phyloP scores from a whole-genome alignment of 2,113 vertebrate species.

The Tachycineta bicolor region DNA sequence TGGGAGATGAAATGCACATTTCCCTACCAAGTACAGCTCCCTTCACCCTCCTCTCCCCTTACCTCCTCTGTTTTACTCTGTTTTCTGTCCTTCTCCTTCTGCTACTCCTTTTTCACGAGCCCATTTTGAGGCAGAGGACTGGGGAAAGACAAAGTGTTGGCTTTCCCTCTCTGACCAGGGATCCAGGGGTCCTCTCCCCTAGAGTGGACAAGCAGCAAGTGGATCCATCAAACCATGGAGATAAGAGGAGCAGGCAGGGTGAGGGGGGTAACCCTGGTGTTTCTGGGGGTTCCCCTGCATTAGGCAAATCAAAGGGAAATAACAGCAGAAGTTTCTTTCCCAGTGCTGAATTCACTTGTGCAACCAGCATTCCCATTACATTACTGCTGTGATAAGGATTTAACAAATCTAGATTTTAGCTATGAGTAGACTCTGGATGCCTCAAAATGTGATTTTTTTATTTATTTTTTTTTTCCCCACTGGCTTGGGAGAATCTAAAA shows the following conservation, averaged over 20 bases:
- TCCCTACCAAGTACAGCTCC: not conserved
- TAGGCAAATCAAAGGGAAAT: not conserved
- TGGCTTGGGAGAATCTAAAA: not conserved
- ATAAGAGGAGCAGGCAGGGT: not conserved
- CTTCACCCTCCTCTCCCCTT: not conserved
- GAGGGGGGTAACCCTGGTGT: not conserved
- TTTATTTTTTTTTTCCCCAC: too few species aligned
- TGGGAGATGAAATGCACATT: not conserved
- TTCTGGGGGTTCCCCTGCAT: not conserved
- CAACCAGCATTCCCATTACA: fast-evolving
- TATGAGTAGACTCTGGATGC: not conserved
- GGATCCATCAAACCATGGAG: not conserved
- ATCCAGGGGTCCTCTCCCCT: not conserved
- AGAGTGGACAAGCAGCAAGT: fast-evolving
- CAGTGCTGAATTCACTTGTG: not conserved
- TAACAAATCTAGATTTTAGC: not conserved
- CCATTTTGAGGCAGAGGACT: not conserved
- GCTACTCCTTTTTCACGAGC: not conserved
- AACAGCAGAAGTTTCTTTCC: not conserved
- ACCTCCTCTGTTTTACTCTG: fast-evolving
- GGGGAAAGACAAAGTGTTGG: not conserved
- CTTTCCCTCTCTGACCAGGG: not conserved
- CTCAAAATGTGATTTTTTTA: not conserved
- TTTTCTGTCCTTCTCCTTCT: not conserved
- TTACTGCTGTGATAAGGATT: not conserved